Base-by-base conservation (phyloP, 1,140 invertebrate species). In the Drosophila ironensis region DNA sequence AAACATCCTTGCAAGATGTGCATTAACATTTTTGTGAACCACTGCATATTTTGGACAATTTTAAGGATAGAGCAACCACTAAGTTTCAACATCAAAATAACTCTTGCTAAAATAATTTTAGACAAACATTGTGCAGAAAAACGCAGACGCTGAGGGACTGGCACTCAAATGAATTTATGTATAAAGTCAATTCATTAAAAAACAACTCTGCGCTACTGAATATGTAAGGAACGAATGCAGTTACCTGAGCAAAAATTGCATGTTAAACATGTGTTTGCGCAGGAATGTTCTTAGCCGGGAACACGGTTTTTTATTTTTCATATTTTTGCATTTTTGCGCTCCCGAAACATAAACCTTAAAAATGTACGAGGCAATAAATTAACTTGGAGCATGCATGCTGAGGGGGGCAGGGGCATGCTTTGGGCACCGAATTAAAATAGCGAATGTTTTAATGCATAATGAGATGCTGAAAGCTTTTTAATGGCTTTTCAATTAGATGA, bases 381-480 rank as follows among this genome's bases (percentile, higher is more conserved):
- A 47, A 61, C 54, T 63, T 47, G 40, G 56, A 28, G 42, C 40
- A 27, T 42, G 50, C 22, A 28, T 24, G 53, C 12, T 7, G 37
- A 7, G 2, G 20, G 9, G 11, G 12, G 16, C 24, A 11, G 9
- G 2, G 45, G 33, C 24, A 14, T 19, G 45, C 30, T 45, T 22
- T 35, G 45, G 25, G 42, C 41, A 61, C 14, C 42, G 51, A 78
- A 84, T 64, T 67, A 74, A 84, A 78, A 75, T 66, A 51, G 68
- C 66, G 64, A 80, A 80, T 86, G 87, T 86, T 86, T 84, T 80
- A 86, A 86, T 86, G 81, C 72, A 86, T 86, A 86, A 86, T 86
- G 80, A 86, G 81, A 52, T 87, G 71, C 71, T 86, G 80, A 86
- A 86, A 86, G 80, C 80, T 86, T 86, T 86, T 86, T 86, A 86